A percentile compares a stretch with the other conserved stretches of the same genome.
Conservation (phyloP, 2,888 invertebrate species). For the Andricus quercusramuli region DNA sequence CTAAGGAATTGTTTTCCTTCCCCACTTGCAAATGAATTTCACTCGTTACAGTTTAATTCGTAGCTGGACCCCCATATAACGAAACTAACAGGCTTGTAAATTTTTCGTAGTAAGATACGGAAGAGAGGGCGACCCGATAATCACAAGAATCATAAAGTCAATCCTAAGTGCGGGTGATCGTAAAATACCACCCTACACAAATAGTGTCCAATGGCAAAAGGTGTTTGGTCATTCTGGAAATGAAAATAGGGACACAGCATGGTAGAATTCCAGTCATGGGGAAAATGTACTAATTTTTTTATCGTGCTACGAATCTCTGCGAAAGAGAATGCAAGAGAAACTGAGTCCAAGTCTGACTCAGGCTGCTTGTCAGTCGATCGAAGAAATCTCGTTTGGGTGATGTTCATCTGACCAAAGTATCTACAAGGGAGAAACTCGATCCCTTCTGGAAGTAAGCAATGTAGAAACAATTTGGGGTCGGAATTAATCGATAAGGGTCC, state of each 20-base stretch:
- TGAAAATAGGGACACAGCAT: not conserved
- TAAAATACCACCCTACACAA: not conserved
- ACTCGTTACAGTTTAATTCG: not conserved
- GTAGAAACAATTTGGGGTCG: conserved; percentile 3
- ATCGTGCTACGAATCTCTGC: not conserved
- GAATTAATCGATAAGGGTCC: not conserved
- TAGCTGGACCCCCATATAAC: not conserved
- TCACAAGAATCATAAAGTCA: not conserved
- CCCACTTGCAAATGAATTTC: not conserved
- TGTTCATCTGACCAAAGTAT: conserved; percentile 7
- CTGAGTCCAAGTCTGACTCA: conserved; percentile 1
- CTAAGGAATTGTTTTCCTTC: not conserved
- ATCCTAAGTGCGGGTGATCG: not conserved
- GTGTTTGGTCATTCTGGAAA: not conserved
- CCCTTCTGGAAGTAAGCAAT: conserved; percentile 4
- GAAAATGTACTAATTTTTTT: conserved; percentile 7
- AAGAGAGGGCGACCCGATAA: not conserved
- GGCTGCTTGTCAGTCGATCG: conserved; percentile 7
- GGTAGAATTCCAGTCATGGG: not conserved
- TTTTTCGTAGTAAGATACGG: not conserved
- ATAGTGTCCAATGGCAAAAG: not conserved
- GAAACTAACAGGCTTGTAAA: not conserved
- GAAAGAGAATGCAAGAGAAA: not conserved
- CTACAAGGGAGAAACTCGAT: not conserved
- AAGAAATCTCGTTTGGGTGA: conserved; percentile 7